phyloP scores from a whole-genome alignment of 2,888 invertebrate species.

The Callyntrura sp. region DNA sequence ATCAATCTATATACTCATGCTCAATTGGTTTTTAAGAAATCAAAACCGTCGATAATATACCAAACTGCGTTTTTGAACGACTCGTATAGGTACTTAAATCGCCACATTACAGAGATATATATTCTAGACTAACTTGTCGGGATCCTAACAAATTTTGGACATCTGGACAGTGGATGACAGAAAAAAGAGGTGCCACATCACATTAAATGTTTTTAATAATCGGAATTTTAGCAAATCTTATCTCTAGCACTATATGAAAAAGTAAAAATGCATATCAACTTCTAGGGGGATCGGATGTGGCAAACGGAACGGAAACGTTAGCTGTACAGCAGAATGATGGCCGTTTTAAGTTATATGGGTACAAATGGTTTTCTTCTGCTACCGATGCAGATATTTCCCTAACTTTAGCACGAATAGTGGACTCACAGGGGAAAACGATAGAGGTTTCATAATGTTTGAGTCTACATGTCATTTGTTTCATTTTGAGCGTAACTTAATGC shows the following conservation, averaged over 20 bases:
- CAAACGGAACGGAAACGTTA: slow-evolving; percentile 86
- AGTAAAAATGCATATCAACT: too few species aligned
- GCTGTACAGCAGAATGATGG: slow-evolving; percentile 85
- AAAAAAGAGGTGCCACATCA: slow-evolving; percentile 85
- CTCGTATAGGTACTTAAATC: slow-evolving; percentile 77
- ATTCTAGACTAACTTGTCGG: slow-evolving; percentile 85
- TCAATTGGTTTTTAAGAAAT: too few species aligned
- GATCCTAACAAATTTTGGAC: slow-evolving; percentile 87
- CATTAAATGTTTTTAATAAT: too few species aligned
- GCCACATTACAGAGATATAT: slow-evolving; percentile 82
- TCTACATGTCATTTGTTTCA: too few species aligned
- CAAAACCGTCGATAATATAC: too few species aligned
- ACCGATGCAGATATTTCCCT: slow-evolving; percentile 88
- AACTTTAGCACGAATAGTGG: slow-evolving; percentile 86
- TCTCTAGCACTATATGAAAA: too few species aligned
- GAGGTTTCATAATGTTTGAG: too few species aligned
- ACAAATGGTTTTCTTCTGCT: slow-evolving; percentile 88
- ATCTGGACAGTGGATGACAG: slow-evolving; percentile 89
- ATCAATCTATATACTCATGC: background rate
- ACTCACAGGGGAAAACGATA: slow-evolving; percentile 84
- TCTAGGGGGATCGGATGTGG: slow-evolving; percentile 87
- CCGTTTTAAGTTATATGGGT: slow-evolving; percentile 86
- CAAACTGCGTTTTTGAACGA: background rate
- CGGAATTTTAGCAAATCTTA: too few species aligned
- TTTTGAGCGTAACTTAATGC: too few species aligned